These are phyloP conservation scores for Leucania comma DNA, from an alignment of 2,888 invertebrate species.

Conservation along the genomic window DNA sequence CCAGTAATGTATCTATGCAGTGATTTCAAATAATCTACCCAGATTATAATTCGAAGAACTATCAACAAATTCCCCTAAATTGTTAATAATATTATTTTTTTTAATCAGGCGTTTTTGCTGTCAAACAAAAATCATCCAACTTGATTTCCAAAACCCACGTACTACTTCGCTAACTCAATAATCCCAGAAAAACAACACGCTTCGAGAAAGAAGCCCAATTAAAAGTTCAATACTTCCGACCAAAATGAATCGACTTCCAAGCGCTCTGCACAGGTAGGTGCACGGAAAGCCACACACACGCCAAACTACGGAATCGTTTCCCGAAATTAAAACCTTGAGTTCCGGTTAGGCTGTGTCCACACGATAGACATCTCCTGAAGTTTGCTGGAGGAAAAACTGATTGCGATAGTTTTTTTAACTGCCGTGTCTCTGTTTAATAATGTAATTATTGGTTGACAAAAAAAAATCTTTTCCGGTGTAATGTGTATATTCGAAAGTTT, in stretches of 20 bases:
- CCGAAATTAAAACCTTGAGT: constrained; percentile 46
- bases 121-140: too few relatives aligned
- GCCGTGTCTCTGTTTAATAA: too few relatives aligned
- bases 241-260: constrained; percentile 44
- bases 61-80: too few relatives aligned
- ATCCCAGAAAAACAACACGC: constrained; percentile 10
- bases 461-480: too few relatives aligned
- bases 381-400: background rate
- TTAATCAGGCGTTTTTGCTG: too few relatives aligned
- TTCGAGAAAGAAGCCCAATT: constrained; percentile 49
- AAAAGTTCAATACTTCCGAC: constrained; percentile 54
- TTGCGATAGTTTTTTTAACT: background rate
- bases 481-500: too few relatives aligned
- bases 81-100: too few relatives aligned
- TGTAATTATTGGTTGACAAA: too few relatives aligned
- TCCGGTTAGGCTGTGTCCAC: constrained; percentile 20
- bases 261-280: background rate
- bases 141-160: background rate
- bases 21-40: too few relatives aligned
- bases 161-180: background rate
- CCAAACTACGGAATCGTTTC: constrained; percentile 37
- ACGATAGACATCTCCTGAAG: constrained; percentile 3
- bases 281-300: constrained; percentile 43
- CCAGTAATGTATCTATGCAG: too few relatives aligned
- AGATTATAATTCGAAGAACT: too few relatives aligned